These are phyloP conservation scores for Xyliphius kryptos DNA, from an alignment of 2,113 vertebrate genomes.

Conservation along the genomic window DNA sequence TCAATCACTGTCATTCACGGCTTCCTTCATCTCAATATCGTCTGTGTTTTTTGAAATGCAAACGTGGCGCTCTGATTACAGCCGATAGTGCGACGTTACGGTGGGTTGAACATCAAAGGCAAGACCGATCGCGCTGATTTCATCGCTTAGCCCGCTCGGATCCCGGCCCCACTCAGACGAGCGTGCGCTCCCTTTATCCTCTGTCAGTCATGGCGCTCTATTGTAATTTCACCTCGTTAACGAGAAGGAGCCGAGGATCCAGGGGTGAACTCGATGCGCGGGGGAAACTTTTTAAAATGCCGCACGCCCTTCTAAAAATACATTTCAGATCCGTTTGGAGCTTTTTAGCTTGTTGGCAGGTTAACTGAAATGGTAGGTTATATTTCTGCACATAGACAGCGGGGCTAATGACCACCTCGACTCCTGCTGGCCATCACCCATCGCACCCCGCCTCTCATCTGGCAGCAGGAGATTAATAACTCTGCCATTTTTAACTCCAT, in stretches of 20 bases:
- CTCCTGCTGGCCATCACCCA: conserved; percentile 51
- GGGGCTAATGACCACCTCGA: conserved; percentile 48
- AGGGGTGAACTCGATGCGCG: conserved; percentile 6
- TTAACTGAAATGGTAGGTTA: conserved; percentile 57
- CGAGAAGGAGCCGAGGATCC: conserved; percentile 13
- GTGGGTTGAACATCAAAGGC: conserved; percentile 39
- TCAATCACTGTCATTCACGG: conserved; percentile 46
- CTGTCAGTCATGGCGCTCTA: conserved; percentile 16
- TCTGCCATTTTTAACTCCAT: conserved; percentile 14
- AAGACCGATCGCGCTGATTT: conserved; percentile 31
- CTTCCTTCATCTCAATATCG: conserved; percentile 36
- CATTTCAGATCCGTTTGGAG: conserved; percentile 24
- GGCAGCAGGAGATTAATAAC: conserved; percentile 45
- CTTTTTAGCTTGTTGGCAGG: conserved; percentile 35
- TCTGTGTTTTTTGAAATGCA: conserved; percentile 32
- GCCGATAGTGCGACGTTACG: conserved; percentile 30
- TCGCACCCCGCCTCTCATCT: conserved; percentile 36
- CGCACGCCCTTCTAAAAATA: conserved; percentile 25
- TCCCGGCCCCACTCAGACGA: conserved; percentile 8
- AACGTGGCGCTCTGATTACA: conserved; percentile 35
- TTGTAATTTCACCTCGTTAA: conserved; percentile 34
- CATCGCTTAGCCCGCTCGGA: conserved; percentile 19
- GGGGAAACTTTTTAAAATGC: conserved; percentile 26
- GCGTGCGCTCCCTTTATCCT: neutral
- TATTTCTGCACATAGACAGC: conserved; percentile 53